Base-by-base conservation (phyloP, 2,888 invertebrate species). In the Piscicola geometra region DNA sequence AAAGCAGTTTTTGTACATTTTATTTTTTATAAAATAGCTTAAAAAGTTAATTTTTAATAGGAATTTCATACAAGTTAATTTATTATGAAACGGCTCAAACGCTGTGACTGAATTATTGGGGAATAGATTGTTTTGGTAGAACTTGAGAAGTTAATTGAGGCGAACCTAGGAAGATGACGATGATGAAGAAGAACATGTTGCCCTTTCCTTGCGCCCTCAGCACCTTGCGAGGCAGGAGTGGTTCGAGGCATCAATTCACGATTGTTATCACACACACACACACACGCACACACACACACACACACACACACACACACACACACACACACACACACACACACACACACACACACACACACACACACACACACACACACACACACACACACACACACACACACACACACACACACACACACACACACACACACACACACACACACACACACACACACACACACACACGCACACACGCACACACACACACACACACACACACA, bases 111-210 rank as follows among this genome's bases (percentile, higher is more conserved):
- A n/a, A n/a, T n/a, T n/a, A n/a, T n/a, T n/a, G n/a, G n/a, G n/a
- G n/a, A n/a, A n/a, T n/a, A n/a, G n/a, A n/a, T n/a, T n/a, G n/a
- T n/a, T 3, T 56, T 3, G 60, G 9, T 56, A 18, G 60, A 56
- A 56, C 12, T 5, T 56, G 60, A 21, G n/a, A 56, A 3, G n/a
- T 25, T 15, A n/a, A 5, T 56, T 15, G n/a, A n/a, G n/a, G n/a
- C 60, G 5, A 5, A 83, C 97, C 97, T 87, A 98, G 90, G 89
- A 98, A 94, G 88, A 98, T 98, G 86, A 97, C 96, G 82, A 96
- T 92, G 85, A 97, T 93, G 89, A 98, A 98, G 89, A 97, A 98
- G 84, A 95, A 88, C 90, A 96, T 94, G 88, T 98, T 95, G 93
- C 93, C 94, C 79, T 95, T 94, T 79, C 97, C 97, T 82, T 94